A percentile compares a stretch with the other conserved stretches of the same genome.
Conservation (phyloP, 2,888 invertebrate species). For the Stenchaetothrips biformis region DNA sequence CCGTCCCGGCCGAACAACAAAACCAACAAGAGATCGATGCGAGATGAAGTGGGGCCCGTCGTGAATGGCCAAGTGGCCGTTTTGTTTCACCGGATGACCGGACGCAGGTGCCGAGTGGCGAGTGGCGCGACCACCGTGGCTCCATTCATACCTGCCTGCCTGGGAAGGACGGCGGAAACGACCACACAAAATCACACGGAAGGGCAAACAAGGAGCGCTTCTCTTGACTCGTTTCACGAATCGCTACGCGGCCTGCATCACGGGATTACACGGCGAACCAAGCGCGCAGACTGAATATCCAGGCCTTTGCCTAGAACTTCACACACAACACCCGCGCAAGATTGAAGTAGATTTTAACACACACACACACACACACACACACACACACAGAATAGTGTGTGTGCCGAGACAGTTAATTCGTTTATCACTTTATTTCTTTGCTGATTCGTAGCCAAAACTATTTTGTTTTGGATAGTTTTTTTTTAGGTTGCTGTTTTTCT, state of each 20-base stretch:
- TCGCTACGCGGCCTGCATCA: background rate
- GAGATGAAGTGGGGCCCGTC: background rate
- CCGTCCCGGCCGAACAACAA: background rate
- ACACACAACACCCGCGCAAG: no score
- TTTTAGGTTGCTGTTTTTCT: no score
- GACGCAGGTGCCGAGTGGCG: background rate
- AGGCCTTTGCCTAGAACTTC: no score
- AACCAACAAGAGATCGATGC: background rate
- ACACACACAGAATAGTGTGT: no score
- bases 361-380: no score
- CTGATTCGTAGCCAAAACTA: no score
- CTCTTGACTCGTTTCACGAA: slow-evolving; percentile 12
- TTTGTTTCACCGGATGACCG: slow-evolving; percentile 17
- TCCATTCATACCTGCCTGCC: background rate
- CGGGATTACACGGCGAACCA: background rate
- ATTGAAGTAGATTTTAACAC: no score
- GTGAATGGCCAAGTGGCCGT: background rate
- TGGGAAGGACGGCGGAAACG: background rate
- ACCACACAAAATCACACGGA: slow-evolving; percentile 10
- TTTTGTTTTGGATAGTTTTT: no score
- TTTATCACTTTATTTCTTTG: no score
- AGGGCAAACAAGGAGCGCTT: background rate
- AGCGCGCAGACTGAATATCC: background rate
- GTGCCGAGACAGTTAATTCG: no score
- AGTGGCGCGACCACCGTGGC: background rate